phyloP scores from a whole-genome alignment of 2,888 invertebrate species.

The Rambutsinella grinnellia region DNA sequence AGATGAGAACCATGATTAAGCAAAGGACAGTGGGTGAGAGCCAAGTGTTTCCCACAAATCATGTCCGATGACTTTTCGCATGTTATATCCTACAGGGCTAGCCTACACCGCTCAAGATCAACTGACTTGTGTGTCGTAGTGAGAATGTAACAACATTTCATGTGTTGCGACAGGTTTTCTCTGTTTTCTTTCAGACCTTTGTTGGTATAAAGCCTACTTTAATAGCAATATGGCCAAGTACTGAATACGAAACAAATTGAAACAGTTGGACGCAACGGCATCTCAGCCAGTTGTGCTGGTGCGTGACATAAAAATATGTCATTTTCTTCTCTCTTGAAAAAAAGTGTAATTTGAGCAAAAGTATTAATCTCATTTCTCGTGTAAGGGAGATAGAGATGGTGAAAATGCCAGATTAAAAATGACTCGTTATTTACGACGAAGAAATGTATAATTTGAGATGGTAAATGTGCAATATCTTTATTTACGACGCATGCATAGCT shows the following conservation, averaged over 20 bases:
- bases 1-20: too few relatives aligned
- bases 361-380: too few relatives aligned
- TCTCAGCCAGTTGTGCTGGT: not conserved
- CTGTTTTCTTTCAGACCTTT: not conserved
- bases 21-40: constrained; percentile 7
- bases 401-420: too few relatives aligned
- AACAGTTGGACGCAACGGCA: not conserved
- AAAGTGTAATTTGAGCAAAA: too few relatives aligned
- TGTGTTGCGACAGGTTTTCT: not conserved
- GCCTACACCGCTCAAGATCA: too few relatives aligned
- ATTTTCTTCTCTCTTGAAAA: not conserved
- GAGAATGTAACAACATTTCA: not conserved
- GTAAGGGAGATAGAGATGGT: too few relatives aligned
- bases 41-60: constrained; percentile 41
- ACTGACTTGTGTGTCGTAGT: too few relatives aligned
- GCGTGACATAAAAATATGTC: not conserved
- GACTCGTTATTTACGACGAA: too few relatives aligned
- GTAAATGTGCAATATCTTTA: too few relatives aligned
- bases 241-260: not conserved
- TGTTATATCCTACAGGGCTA: too few relatives aligned
- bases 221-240: not conserved
- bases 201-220: not conserved
- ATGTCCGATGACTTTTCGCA: constrained; percentile 33
- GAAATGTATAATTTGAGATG: too few relatives aligned
- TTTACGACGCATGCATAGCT: too few relatives aligned